A percentile compares a stretch with the other conserved stretches of the same genome.
phyloP scores from a whole-genome alignment of 1,140 invertebrate species.

The Mactra quadrangularis region DNA sequence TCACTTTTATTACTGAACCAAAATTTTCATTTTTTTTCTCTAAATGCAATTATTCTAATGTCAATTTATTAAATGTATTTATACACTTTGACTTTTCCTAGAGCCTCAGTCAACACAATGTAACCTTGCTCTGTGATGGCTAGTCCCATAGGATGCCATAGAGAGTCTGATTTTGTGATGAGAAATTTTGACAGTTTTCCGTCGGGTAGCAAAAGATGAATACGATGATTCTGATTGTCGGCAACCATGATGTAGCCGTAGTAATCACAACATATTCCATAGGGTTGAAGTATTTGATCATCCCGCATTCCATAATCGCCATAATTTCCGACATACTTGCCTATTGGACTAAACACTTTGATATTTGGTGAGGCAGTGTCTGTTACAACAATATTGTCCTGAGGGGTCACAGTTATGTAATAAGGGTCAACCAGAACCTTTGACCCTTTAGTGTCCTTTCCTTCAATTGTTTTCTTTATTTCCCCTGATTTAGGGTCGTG shows the following conservation, averaged over 20 bases:
- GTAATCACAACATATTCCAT: constrained; percentile 78
- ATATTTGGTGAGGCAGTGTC: constrained; percentile 80
- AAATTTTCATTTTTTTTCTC: too few species aligned
- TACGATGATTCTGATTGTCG: constrained; percentile 79
- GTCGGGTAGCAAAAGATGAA: constrained; percentile 78
- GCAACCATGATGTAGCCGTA: constrained; percentile 80
- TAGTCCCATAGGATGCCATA: constrained; percentile 79
- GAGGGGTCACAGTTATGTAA: constrained; percentile 71
- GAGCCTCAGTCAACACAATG: constrained; percentile 76
- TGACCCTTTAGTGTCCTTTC: constrained; percentile 62
- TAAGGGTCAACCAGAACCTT: constrained; percentile 78
- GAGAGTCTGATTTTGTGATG: constrained; percentile 72
- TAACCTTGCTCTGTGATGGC: constrained; percentile 72
- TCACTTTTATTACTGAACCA: too few species aligned
- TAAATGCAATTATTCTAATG: too few species aligned
- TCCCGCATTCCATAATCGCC: constrained; percentile 75
- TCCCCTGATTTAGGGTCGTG: constrained; percentile 73
- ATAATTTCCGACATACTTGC: constrained; percentile 68
- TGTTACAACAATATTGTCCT: constrained; percentile 76
- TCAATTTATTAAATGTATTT: constrained; percentile 78
- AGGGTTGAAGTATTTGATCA: constrained; percentile 78
- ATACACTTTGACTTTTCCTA: constrained; percentile 79
- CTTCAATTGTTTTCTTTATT: constrained; percentile 70
- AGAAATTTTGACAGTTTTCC: constrained; percentile 77
- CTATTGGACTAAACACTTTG: constrained; percentile 73